phyloP scores from a whole-genome alignment of 2,113 vertebrate species.

The Ranitomeya variabilis region DNA sequence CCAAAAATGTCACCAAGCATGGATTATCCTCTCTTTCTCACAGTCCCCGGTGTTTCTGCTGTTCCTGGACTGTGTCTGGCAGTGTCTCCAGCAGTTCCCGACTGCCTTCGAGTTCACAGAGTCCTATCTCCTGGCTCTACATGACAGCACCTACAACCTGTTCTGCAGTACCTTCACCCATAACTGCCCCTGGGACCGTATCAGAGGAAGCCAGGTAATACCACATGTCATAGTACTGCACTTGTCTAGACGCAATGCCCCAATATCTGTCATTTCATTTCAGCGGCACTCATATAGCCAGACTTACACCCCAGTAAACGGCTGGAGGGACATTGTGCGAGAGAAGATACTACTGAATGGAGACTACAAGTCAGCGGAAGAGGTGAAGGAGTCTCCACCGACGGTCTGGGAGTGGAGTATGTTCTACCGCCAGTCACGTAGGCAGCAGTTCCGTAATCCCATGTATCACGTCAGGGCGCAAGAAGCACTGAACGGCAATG shows the following conservation, averaged over 20 bases:
- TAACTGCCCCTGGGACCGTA: slow-evolving; percentile 85
- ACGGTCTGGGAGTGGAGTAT: slow-evolving; percentile 88
- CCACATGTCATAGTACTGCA: too few species aligned
- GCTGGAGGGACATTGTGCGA: slow-evolving; percentile 69
- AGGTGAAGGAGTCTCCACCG: slow-evolving; percentile 40
- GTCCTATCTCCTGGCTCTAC: slow-evolving; percentile 84
- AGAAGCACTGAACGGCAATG: slow-evolving; percentile 69
- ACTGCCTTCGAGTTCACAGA: slow-evolving; percentile 86
- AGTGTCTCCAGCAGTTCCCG: slow-evolving; percentile 86
- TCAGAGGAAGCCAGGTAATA: slow-evolving; percentile 74
- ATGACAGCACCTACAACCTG: slow-evolving; percentile 85
- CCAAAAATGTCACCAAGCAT: too few species aligned
- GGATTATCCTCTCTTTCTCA: background rate
- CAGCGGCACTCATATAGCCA: slow-evolving; percentile 74
- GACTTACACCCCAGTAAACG: slow-evolving; percentile 77
- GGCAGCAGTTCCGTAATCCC: slow-evolving; percentile 77
- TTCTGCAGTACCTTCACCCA: slow-evolving; percentile 86
- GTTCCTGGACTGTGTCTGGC: slow-evolving; percentile 93
- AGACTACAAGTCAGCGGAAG: slow-evolving; percentile 60
- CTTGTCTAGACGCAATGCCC: background rate
- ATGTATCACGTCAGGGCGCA: slow-evolving; percentile 57
- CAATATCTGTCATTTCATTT: background rate
- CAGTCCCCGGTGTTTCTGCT: slow-evolving; percentile 91
- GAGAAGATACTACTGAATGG: slow-evolving; percentile 64
- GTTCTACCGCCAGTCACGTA: slow-evolving; percentile 78